phyloP scores from a whole-genome alignment of 2,888 invertebrate species.

The Amiota mariae region DNA sequence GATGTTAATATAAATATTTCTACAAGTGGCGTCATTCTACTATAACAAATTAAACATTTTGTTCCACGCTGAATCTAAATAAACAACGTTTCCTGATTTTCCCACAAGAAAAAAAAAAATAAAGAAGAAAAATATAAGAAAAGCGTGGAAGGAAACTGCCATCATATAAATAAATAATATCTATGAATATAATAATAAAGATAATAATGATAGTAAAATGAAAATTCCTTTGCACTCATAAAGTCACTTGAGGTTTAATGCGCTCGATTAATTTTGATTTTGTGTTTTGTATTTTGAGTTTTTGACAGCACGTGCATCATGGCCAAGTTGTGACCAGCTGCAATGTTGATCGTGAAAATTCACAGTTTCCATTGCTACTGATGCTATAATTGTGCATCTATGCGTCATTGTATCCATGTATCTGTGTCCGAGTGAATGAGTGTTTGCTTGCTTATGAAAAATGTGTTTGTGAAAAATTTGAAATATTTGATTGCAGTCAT shows the following conservation, averaged over 20 bases:
- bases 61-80: constrained; percentile 34
- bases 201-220: background rate
- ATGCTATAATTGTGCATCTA: background rate
- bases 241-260: background rate
- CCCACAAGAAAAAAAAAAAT: background rate
- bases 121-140: background rate
- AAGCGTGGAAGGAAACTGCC: background rate
- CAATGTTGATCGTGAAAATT: constrained; percentile 6
- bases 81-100: no score
- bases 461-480: background rate
- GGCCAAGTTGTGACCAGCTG: constrained; percentile 8
- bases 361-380: background rate
- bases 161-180: background rate
- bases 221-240: background rate
- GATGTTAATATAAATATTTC: no score
- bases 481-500: constrained; percentile 19
- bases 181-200: background rate
- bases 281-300: background rate
- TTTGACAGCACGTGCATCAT: constrained; percentile 23
- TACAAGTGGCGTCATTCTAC: background rate
- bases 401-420: no score
- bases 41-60: constrained; percentile 5
- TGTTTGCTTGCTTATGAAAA: no score
- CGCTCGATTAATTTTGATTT: no score
- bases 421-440: no score